phyloP scores from a whole-genome alignment of 2,888 invertebrate genomes.

The Ochlodes sylvanus region DNA sequence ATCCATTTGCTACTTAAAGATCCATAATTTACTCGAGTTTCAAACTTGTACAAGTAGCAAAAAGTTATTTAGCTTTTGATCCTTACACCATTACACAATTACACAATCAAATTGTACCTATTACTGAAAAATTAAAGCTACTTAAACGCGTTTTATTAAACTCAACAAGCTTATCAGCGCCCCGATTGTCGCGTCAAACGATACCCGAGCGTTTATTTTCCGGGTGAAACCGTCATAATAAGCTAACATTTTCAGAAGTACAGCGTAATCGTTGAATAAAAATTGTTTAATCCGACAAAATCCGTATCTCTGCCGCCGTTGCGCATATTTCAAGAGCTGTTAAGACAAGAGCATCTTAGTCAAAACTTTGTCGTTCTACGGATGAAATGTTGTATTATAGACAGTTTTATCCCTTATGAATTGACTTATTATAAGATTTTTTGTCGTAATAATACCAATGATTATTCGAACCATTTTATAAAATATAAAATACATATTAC shows the following conservation, averaged over 20 bases:
- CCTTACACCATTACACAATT: neutral
- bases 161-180: slow-evolving; percentile 8
- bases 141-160: neutral
- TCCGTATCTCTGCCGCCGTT: slow-evolving; percentile 18
- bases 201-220: slow-evolving; percentile 9
- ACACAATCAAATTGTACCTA: neutral
- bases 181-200: slow-evolving; percentile 6
- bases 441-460: neutral
- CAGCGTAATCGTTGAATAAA: slow-evolving; percentile 30
- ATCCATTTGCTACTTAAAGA: too few species aligned
- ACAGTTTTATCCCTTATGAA: slow-evolving; percentile 1
- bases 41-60: too few species aligned
- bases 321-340: slow-evolving; percentile 31
- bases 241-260: slow-evolving; percentile 19
- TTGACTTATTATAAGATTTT: neutral
- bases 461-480: neutral
- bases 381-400: slow-evolving; percentile 11
- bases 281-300: slow-evolving; percentile 31
- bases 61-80: too few species aligned
- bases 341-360: slow-evolving; percentile 29
- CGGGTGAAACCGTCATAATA: slow-evolving; percentile 27
- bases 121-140: neutral
- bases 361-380: slow-evolving; percentile 33
- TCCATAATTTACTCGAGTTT: too few species aligned
- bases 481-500: too few species aligned